phyloP scores from a whole-genome alignment of 1,140 invertebrate species.

The Caenorhabditis inopinata region DNA sequence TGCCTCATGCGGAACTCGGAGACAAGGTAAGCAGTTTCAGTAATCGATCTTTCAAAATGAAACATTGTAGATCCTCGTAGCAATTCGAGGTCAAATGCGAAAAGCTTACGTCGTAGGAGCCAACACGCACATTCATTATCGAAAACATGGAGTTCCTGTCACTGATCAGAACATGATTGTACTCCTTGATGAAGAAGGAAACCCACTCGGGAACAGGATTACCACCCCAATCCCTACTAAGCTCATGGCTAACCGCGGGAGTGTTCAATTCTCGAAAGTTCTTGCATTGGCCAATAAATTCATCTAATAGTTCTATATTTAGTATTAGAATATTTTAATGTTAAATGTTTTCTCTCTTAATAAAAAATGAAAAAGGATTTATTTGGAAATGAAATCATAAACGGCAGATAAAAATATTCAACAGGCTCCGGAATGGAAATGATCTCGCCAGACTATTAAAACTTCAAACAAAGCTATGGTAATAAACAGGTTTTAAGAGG shows the following conservation, averaged over 20 bases:
- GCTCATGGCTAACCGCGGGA: conserved; percentile 78
- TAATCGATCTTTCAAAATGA: neutral
- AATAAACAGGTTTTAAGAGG: too few relatives aligned
- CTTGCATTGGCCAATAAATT: conserved; percentile 88
- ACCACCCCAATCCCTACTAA: conserved; percentile 89
- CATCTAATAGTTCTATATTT: conserved; percentile 72
- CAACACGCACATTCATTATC: conserved; percentile 76
- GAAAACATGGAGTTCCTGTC: conserved; percentile 80
- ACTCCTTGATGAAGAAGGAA: conserved; percentile 74
- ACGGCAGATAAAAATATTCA: neutral
- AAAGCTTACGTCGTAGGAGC: conserved; percentile 87
- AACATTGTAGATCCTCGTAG: conserved; percentile 78
- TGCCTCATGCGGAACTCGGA: conserved; percentile 79
- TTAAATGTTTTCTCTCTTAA: neutral
- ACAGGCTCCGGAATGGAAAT: too few relatives aligned
- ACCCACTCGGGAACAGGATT: conserved; percentile 89
- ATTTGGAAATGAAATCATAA: neutral
- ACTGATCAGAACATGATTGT: conserved; percentile 97
- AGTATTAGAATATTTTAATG: conserved; percentile 14
- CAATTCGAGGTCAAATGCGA: conserved; percentile 93
- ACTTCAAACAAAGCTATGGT: neutral
- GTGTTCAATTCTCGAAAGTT: conserved; percentile 87
- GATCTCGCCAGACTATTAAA: too few relatives aligned
- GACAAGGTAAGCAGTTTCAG: conserved; percentile 72
- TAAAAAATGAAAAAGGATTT: neutral